Evolutionary conservation across 2,888 invertebrate species (phyloP), one percentile per base, ranked within the genome.

Genomic region (Metopia argyrocephala): DNA sequence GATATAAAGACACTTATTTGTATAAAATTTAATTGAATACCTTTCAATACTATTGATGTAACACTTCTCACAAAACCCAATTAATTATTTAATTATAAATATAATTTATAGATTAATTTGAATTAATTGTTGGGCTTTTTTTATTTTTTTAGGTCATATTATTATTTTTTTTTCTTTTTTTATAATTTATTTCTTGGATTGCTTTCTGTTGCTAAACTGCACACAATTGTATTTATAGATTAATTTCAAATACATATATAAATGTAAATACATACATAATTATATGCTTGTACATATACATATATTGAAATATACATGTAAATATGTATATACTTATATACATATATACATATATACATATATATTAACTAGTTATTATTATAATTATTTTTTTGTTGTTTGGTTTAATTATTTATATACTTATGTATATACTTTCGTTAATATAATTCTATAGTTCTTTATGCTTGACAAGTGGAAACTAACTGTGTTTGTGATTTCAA

Each of bases 391-490:
- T n/a, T n/a, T n/a, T n/a, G n/a, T n/a, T n/a, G n/a, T n/a, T n/a
- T n/a, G n/a, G n/a, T n/a, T n/a, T n/a, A n/a, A n/a, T n/a, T n/a
- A n/a, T n/a, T n/a, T n/a, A n/a, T n/a, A n/a, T n/a, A n/a, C n/a
- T n/a, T 31, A 31, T 31, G 9, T 9, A 31, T 38, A 38, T 15
- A 4, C 38, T 38, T 12, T 38, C 3, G 38, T 9, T 38, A 38
- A 15, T 15, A 15, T 31, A 38, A 38, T 12, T 38, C 3, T 38
- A 15, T 48, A 48, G 52, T 18, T 57, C 50, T 70, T 69, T 69
- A 28, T 69, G 76, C 31, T 76, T 75, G 59, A 61, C 69, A 65
- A 78, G 74, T 74, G 69, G 18, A 68, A 81, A 81, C 80, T 80
- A 74, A 80, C 57, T 68, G 56, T 59, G 25, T 15, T n/a, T 38